Base-by-base conservation (phyloP, 2,113 vertebrate genomes). In the Seriola rivoliana region DNA sequence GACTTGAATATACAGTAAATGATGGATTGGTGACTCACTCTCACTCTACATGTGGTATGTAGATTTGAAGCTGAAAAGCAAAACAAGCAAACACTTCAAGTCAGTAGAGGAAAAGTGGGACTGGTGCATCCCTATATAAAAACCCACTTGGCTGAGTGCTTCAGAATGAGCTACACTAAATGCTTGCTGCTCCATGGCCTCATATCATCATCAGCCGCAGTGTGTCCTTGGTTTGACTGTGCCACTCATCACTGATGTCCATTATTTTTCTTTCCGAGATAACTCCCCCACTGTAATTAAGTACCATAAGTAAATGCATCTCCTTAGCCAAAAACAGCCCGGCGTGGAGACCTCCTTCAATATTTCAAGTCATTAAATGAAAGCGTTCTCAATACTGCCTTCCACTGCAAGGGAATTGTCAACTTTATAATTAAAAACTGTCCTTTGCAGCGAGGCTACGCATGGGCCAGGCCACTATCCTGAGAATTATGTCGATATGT, bases 221-320 rank as follows among this genome's bases (percentile, higher is more conserved):
- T 0, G 10, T 83, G 89, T 83, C 91, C 92, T 93, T 89, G 84
- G 60, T 73, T 58, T 91, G 88, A 88, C 91, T 77, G 86, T 66
- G 60, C 71, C 72, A 71, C 71, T 83, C 85, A 77, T 82, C 78
- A 78, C 19, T 67, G 40, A n/a, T 34, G 66, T 85, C 83, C 76
- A 86, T 84, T 85, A 73, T 87, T 75, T 88, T 75, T 63, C 29
- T 81, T 76, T 72, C 46, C 50, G 44, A 75, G 68, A 89, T 81
- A 64, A 77, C 74, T 64, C 75, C 17, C 9, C 44, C 32, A 5
- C 17, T 69, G 64, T 85, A 87, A 91, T 90, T 86, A 91, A 80
- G 36, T 40, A n/a, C 25, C 46, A n/a, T 13, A 40, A 76, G 65
- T 67, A 73, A 82, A 86, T 72, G 65, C 58, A 42, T 62, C 44